These are phyloP conservation scores for Agrochola circellaris DNA, from an alignment of 2,888 invertebrate genomes.

Conservation along the genomic window DNA sequence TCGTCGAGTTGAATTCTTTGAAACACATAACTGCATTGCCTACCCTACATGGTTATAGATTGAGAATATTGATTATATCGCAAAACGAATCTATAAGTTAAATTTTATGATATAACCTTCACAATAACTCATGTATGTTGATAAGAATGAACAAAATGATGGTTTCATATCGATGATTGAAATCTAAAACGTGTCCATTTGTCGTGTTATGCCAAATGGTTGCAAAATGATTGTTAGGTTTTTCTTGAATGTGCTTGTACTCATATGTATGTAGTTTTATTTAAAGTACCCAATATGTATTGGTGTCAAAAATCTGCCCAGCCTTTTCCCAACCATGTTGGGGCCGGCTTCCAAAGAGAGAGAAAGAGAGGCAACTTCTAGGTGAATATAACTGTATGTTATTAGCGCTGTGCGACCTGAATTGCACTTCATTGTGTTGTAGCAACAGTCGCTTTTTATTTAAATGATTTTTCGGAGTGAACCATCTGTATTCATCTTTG, in stretches of 20 bases:
- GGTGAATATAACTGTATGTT: too few species aligned
- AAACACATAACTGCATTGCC: conserved; percentile 25
- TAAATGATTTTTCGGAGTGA: too few species aligned
- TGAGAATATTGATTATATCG: conserved; percentile 22
- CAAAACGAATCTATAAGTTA: conserved; percentile 37
- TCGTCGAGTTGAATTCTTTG: conserved; percentile 7
- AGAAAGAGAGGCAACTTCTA: too few species aligned
- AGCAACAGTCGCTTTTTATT: too few species aligned
- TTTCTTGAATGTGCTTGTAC: background rate
- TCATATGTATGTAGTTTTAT: too few species aligned
- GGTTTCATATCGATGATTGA: conserved; percentile 63
- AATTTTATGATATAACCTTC: conserved; percentile 42
- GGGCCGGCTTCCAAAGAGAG: too few species aligned
- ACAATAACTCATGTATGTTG: conserved; percentile 53
- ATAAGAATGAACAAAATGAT: conserved; percentile 63
- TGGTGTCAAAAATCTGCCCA: too few species aligned
- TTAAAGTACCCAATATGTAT: too few species aligned
- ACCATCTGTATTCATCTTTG: background rate
- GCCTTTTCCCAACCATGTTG: too few species aligned
- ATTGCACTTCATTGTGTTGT: too few species aligned
- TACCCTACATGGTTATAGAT: background rate
- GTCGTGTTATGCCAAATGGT: conserved; percentile 63
- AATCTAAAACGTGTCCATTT: conserved; percentile 61
- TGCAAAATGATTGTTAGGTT: conserved; percentile 25
- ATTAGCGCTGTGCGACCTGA: too few species aligned